A percentile compares a stretch with the other conserved stretches of the same genome.
Evolutionary conservation across 2,888 invertebrate species (phyloP).

Genomic region (Drosophila percnosoma): DNA sequence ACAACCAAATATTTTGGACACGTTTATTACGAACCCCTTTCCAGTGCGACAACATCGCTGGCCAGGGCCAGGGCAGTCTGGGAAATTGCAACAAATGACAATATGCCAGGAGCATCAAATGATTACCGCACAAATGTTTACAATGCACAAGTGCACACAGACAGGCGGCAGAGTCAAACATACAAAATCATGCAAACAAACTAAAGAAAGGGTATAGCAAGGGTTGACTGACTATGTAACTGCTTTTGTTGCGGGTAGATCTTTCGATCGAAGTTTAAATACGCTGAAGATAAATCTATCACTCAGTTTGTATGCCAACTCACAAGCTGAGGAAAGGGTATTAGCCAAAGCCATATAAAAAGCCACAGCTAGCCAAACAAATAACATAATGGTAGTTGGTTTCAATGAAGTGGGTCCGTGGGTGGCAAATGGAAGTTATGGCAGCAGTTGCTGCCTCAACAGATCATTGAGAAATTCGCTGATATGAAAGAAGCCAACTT

Average conservation of each 20-base stretch:
- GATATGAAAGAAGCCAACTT: constrained; percentile 38
- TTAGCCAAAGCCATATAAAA: constrained; percentile 9
- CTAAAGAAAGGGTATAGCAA: not conserved
- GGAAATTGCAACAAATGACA: constrained; percentile 51
- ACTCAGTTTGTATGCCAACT: not conserved
- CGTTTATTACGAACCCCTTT: constrained; percentile 19
- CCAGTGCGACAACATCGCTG: not conserved
- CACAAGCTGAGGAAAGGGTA: not conserved
- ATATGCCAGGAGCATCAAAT: constrained; percentile 62
- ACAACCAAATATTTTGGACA: constrained; percentile 30
- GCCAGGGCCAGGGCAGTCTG: not conserved
- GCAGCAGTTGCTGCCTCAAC: constrained; percentile 14
- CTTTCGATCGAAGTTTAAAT: not conserved
- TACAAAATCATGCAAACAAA: constrained; percentile 5
- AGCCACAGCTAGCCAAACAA: constrained; percentile 30
- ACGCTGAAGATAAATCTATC: not conserved
- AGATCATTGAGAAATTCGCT: constrained; percentile 46
- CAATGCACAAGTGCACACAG: constrained; percentile 33
- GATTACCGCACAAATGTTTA: constrained; percentile 59
- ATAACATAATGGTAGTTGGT: constrained; percentile 34
- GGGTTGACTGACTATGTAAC: not conserved
- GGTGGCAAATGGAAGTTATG: not conserved
- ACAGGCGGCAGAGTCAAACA: constrained; percentile 12
- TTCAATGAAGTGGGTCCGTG: constrained; percentile 17
- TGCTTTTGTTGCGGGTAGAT: not conserved